phyloP scores from a whole-genome alignment of 2,113 vertebrate species.

The Atrichornis clamosus region DNA sequence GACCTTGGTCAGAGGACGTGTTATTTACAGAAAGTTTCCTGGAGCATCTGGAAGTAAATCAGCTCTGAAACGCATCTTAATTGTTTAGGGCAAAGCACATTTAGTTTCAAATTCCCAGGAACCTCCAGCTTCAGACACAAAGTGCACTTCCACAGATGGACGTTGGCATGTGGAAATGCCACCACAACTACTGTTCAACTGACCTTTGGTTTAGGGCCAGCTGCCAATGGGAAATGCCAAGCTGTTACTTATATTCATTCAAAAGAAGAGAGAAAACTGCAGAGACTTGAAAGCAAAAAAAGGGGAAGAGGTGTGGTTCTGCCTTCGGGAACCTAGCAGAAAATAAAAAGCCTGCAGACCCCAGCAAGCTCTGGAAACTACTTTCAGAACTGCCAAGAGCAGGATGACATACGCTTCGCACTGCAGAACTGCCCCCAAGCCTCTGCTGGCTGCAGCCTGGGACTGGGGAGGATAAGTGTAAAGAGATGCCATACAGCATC shows the following conservation, averaged over 20 bases:
- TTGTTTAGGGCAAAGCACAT: constrained; percentile 8
- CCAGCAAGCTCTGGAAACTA: background rate
- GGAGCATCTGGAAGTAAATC: constrained; percentile 32
- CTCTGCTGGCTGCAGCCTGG: background rate
- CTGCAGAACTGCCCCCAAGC: background rate
- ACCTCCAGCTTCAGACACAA: background rate
- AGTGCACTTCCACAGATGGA: constrained; percentile 44
- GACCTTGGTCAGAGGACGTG: constrained; percentile 8
- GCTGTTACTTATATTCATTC: background rate
- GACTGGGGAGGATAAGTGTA: background rate
- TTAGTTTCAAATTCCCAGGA: constrained; percentile 45
- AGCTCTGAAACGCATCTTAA: constrained; percentile 15
- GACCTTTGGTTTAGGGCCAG: constrained; percentile 53
- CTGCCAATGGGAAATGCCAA: constrained; percentile 49
- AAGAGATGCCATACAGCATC: background rate
- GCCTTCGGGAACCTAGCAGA: background rate
- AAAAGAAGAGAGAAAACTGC: background rate
- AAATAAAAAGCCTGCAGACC: background rate
- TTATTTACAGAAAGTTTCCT: constrained; percentile 32
- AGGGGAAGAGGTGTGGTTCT: background rate
- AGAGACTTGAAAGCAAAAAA: background rate
- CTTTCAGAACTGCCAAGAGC: background rate
- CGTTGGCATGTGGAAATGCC: constrained; percentile 42
- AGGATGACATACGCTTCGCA: background rate
- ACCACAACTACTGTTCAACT: background rate